Evolutionary conservation across 2,797 vertebrate species (phyloP).

Genomic region (Psittacula derbiana): DNA sequence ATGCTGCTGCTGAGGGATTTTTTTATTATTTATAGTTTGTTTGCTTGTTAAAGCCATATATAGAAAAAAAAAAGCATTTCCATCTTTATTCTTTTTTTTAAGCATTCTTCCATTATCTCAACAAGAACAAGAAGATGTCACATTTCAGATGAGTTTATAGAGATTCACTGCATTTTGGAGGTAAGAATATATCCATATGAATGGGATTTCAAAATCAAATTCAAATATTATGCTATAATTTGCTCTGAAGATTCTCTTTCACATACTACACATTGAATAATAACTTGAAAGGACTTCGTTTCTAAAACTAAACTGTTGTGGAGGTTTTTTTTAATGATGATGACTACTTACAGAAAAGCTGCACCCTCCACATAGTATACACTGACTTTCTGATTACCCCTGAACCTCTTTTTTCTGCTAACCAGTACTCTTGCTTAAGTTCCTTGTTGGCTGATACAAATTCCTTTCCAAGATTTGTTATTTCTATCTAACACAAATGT

Average conservation of each 20-base stretch:
- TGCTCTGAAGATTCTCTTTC: neutral
- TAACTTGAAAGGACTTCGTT: neutral
- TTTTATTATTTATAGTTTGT: constrained; percentile 45
- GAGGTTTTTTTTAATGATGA: neutral
- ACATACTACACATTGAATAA: neutral
- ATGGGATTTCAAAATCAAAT: constrained; percentile 4
- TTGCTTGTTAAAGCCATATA: neutral
- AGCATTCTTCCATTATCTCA: neutral
- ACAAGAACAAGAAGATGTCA: neutral
- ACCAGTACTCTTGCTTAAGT: neutral
- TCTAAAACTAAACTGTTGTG: neutral
- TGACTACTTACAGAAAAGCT: neutral
- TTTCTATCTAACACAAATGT: neutral
- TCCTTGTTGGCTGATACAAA: neutral
- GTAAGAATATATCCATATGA: constrained; percentile 30
- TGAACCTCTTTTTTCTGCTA: neutral
- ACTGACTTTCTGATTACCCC: neutral
- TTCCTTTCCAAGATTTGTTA: neutral
- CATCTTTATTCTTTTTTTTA: neutral
- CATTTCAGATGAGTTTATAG: constrained; percentile 21
- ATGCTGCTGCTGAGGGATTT: neutral
- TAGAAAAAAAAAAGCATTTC: neutral
- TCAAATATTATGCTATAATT: constrained; percentile 12
- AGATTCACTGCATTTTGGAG: neutral
- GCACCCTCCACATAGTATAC: neutral